Evolutionary conservation across 2,113 vertebrate genomes (phyloP).

Genomic region (Apodemus speciosus): DNA sequence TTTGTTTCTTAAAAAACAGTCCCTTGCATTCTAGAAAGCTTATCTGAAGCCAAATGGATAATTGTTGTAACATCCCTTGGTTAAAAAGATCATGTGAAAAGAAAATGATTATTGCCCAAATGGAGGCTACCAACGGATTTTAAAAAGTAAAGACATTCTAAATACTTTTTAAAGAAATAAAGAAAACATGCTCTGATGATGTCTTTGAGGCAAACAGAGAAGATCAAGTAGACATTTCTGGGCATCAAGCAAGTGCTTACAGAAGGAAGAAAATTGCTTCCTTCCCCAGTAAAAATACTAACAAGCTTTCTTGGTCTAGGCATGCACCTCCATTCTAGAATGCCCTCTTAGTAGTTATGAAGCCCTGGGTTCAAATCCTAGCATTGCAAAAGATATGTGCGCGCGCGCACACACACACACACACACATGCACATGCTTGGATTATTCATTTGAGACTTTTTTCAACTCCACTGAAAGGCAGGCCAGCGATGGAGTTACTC

Average conservation of each 20-base stretch:
- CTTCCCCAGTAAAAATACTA: background rate
- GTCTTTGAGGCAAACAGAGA: slow-evolving; percentile 12
- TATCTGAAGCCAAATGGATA: background rate
- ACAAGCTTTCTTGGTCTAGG: background rate
- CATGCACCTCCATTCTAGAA: background rate
- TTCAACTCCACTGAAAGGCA: slow-evolving; percentile 24
- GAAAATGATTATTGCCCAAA: background rate
- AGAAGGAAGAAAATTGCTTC: background rate
- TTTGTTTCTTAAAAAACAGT: background rate
- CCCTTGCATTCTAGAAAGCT: background rate
- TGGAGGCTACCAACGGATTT: background rate
- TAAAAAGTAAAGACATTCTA: background rate
- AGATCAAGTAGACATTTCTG: background rate
- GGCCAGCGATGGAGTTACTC: slow-evolving; percentile 38
- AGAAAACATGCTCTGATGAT: slow-evolving; percentile 19
- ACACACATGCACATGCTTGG: background rate
- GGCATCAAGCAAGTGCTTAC: background rate
- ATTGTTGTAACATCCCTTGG: background rate
- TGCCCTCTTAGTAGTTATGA: background rate
- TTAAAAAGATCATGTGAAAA: background rate
- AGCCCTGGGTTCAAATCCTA: background rate
- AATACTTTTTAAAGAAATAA: slow-evolving; percentile 23
- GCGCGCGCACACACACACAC: too few species aligned
- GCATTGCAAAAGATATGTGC: background rate
- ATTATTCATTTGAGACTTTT: slow-evolving; percentile 50